Conservation (phyloP, 92 coral and sea anemone genomes). For the Chrysogorgia sp. region DNA sequence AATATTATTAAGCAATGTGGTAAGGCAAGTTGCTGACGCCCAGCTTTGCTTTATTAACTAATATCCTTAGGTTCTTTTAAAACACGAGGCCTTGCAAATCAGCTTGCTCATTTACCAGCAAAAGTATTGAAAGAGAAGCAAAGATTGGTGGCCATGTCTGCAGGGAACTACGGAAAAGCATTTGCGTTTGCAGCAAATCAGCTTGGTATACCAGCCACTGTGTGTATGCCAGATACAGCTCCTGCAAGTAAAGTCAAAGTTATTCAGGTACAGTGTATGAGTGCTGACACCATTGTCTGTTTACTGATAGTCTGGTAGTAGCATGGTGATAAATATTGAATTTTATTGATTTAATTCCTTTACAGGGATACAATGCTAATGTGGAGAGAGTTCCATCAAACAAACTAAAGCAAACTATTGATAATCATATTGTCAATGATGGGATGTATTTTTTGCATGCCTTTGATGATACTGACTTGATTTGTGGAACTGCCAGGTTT, state of each 20-base stretch:
- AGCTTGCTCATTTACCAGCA: conserved; percentile 63
- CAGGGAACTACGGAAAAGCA: conserved; percentile 82
- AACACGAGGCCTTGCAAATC: conserved; percentile 68
- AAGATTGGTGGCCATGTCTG: conserved; percentile 73
- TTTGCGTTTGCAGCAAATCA: conserved; percentile 63
- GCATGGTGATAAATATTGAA: neutral
- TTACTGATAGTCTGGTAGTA: neutral
- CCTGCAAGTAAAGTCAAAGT: conserved; percentile 53
- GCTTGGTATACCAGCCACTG: conserved; percentile 57
- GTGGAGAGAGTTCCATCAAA: conserved; percentile 64
- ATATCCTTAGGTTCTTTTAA: conserved; percentile 70
- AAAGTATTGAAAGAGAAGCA: conserved; percentile 39
- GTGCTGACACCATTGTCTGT: no score
- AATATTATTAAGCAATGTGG: no score
- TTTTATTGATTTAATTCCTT: conserved; percentile 3
- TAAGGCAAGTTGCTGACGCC: no score
- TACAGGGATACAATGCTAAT: conserved; percentile 60
- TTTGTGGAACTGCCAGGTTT: conserved; percentile 71
- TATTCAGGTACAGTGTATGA: conserved; percentile 61
- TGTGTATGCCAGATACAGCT: conserved; percentile 73
- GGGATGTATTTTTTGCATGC: conserved; percentile 68
- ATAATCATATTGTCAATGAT: conserved; percentile 50
- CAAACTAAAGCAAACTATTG: conserved; percentile 43
- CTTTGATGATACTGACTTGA: conserved; percentile 68
- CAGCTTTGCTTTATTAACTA: neutral